These are phyloP conservation scores for Arctopsyche grandis DNA, from an alignment of 1,140 invertebrate species.

Conservation along the genomic window DNA sequence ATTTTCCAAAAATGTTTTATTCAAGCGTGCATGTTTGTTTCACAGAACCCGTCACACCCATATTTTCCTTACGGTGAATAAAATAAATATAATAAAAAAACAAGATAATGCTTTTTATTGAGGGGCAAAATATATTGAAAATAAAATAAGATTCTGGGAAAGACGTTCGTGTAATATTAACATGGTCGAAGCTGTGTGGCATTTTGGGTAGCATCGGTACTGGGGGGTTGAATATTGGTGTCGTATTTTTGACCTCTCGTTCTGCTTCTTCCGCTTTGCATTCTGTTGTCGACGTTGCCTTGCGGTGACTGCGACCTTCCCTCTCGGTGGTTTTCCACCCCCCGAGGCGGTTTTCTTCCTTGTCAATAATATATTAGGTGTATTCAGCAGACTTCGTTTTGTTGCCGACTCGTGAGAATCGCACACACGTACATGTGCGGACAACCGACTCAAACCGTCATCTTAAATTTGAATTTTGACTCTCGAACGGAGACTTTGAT, in stretches of 20 bases:
- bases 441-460: neutral
- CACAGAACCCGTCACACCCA: too few species aligned
- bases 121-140: too few species aligned
- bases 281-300: conserved; percentile 22
- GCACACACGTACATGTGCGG: neutral
- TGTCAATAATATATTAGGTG: conserved; percentile 54
- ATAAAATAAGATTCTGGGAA: too few species aligned
- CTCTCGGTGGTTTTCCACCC: conserved; percentile 31
- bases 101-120: too few species aligned
- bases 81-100: neutral
- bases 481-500: too few species aligned
- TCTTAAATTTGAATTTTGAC: too few species aligned
- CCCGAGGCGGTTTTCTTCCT: conserved; percentile 2
- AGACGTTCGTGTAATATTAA: too few species aligned
- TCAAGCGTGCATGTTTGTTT: too few species aligned
- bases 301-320: conserved; percentile 2
- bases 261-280: conserved; percentile 34
- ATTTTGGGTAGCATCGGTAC: too few species aligned
- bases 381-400: conserved; percentile 44
- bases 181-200: too few species aligned
- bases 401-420: neutral
- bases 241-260: conserved; percentile 35
- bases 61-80: neutral
- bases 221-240: conserved; percentile 7
- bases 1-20: too few species aligned